Conservation (phyloP, 2,797 vertebrate species). For the Spinibarbus caldwelli region DNA sequence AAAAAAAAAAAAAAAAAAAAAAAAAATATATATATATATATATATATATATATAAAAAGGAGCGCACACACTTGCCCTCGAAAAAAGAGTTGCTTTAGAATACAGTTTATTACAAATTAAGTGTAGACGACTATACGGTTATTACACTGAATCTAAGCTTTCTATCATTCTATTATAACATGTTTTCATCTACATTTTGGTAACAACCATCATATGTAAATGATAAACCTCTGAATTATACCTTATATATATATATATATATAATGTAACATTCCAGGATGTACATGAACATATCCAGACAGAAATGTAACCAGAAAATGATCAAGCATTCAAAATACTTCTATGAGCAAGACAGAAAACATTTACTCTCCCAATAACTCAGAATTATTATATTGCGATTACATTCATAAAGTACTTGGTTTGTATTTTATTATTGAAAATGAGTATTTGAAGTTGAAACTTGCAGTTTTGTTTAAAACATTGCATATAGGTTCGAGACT, state of each 20-base stretch:
- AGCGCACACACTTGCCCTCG: conserved; percentile 6
- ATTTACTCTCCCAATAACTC: not conserved
- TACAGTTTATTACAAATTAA: conserved; percentile 1
- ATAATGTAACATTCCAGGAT: conserved; percentile 18
- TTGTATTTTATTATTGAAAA: not conserved
- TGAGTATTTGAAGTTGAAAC: not conserved
- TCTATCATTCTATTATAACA: not conserved
- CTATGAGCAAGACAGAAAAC: conserved; percentile 23
- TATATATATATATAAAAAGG: too few relatives aligned
- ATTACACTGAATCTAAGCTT: not conserved
- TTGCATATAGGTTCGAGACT: not conserved
- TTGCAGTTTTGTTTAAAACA: not conserved
- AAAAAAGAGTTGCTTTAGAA: conserved; percentile 44
- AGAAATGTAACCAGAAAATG: conserved; percentile 9
- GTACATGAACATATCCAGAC: conserved; percentile 27
- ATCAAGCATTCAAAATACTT: conserved; percentile 18
- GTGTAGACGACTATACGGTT: not conserved
- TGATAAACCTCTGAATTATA: not conserved
- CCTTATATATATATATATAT: not conserved
- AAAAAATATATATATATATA: too few relatives aligned
- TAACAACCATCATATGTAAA: not conserved
- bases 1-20: too few relatives aligned
- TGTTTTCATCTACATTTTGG: not conserved
- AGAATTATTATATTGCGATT: conserved; percentile 35
- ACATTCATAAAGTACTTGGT: conserved; percentile 51